Conservation (phyloP, 1,140 invertebrate species). For the Drosophila lacteicornis region DNA sequence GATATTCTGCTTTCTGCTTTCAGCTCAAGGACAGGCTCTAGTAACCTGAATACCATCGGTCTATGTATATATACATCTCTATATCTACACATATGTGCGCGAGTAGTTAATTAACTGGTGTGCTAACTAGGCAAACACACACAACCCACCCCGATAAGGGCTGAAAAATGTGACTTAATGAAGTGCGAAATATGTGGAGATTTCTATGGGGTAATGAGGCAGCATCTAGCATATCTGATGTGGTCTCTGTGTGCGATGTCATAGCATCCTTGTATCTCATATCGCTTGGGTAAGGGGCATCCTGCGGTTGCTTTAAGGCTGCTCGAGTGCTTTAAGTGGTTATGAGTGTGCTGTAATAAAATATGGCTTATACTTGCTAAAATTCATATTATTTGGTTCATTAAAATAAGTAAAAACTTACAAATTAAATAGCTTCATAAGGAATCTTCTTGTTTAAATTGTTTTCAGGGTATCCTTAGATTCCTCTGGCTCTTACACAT, state of each 20-base stretch:
- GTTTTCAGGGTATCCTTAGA: not conserved
- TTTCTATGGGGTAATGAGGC: constrained; percentile 73
- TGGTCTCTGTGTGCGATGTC: constrained; percentile 26
- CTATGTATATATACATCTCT: not conserved
- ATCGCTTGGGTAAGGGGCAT: not conserved
- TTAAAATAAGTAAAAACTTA: not conserved
- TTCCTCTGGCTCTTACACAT: not conserved
- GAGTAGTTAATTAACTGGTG: constrained; percentile 70
- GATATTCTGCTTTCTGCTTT: constrained; percentile 29
- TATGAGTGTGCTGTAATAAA: too few species aligned
- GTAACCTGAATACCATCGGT: constrained; percentile 63
- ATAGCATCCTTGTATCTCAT: constrained; percentile 17
- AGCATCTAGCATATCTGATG: constrained; percentile 53
- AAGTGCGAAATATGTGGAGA: constrained; percentile 74
- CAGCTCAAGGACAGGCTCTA: constrained; percentile 68
- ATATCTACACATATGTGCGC: constrained; percentile 30
- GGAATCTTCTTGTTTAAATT: too few species aligned
- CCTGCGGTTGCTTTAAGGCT: constrained; percentile 26
- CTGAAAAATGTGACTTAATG: constrained; percentile 77
- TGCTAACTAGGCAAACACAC: constrained; percentile 66
- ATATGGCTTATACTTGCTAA: too few species aligned
- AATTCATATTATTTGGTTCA: too few species aligned
- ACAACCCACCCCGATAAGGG: constrained; percentile 35
- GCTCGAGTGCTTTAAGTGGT: not conserved
- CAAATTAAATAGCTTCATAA: too few species aligned